Base-by-base conservation (phyloP, 2,113 vertebrate genomes). In the Podocnemis expansa region DNA sequence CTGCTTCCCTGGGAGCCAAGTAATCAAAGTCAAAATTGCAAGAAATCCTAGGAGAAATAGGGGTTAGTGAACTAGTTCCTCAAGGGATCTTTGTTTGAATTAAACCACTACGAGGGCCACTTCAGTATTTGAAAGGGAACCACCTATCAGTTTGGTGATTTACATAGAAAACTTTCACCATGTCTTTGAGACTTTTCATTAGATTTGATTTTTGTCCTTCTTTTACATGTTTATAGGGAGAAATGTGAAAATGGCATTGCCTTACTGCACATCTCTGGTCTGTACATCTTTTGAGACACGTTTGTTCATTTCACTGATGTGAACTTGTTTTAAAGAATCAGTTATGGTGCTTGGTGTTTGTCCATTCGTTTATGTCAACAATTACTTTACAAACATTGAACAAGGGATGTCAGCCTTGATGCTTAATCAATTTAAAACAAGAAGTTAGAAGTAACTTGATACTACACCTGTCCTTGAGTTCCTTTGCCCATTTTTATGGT, bases 301-400 rank as follows among this genome's bases (percentile, higher is more conserved):
- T 73, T 38, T 41, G 21, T 73, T 75, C 21, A n/a, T 19, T 88
- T 81, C 34, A 49, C 27, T 19, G 29, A 45, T 43, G 49, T 24
- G 43, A 84, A 43, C 17, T 58, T n/a, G 5, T 24, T 43, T 78
- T 31, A 34, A 47, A 86, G 38, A 14, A 22, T 49, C 60, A 5
- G 1, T 86, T 58, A 22, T 70, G 34, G 14, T 5, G 0, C 0
- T 3, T 63, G 34, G 60, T 63, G 29, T 63, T 63, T 63, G 14
- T 14, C 16, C 34, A 34, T 38, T 86, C n/a, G 83, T 92, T 83
- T 5, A 38, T 1, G 5, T 55, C 24, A 4, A n/a, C 6, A 1
- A 5, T 82, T 2, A 10, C 3, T 63, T 81, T 21, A 38, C 38
- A 3, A 80, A 17, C 7, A 58, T 2, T 51, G 3, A 83, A 47